Percentiles rank a stretch among this genome's conserved stretches.
Conservation (phyloP, 2,888 invertebrate species). For the Polydrusus tereticollis region DNA sequence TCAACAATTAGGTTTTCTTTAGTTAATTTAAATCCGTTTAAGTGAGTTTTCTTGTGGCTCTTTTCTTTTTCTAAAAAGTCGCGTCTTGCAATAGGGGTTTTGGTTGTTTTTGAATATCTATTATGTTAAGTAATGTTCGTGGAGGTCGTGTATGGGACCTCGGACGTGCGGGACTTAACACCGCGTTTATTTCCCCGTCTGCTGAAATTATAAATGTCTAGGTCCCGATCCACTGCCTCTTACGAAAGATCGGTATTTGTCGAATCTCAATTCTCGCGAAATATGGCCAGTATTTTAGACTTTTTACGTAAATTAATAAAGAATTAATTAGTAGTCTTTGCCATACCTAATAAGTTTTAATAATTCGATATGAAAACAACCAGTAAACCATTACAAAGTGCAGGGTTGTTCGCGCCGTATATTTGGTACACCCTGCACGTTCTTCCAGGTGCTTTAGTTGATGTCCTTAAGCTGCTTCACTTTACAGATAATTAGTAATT, state of each 20-base stretch:
- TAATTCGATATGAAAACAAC: neutral
- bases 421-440: no score
- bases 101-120: conserved; percentile 12
- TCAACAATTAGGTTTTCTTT: conserved; percentile 5
- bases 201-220: neutral
- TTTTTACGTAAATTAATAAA: neutral
- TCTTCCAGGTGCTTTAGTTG: no score
- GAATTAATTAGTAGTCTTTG: neutral
- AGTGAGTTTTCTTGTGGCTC: no score
- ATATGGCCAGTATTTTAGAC: conserved; percentile 11
- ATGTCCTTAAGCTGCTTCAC: no score
- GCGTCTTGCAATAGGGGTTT: conserved; percentile 5
- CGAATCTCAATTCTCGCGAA: neutral
- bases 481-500: no score
- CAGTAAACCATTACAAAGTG: neutral
- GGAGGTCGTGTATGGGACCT: no score
- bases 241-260: neutral
- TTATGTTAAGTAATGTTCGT: neutral
- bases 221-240: neutral
- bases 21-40: neutral
- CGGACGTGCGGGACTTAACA: no score
- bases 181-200: neutral
- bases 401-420: no score
- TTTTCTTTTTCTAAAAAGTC: conserved; percentile 19
- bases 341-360: neutral